Evolutionary conservation across 2,888 invertebrate genomes (phyloP).

Genomic region (Nemoura dubitans): DNA sequence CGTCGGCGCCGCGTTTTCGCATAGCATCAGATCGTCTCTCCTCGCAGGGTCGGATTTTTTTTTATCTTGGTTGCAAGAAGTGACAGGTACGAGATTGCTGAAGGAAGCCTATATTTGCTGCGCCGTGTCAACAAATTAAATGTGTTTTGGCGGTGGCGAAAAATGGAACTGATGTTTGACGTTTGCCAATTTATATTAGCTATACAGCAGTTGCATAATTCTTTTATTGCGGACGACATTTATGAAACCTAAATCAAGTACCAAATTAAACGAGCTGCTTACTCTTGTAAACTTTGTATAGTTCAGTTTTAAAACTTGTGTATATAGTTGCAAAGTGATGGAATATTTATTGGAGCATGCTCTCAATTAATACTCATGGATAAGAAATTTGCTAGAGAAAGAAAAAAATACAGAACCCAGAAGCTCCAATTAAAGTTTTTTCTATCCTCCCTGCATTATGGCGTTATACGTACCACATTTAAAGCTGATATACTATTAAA

Average conservation of each 20-base stretch:
- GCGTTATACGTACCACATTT: not conserved
- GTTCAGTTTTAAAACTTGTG: not conserved
- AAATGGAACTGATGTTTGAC: not conserved
- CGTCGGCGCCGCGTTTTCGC: not conserved
- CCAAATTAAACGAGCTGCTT: not conserved
- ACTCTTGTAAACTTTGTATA: not conserved
- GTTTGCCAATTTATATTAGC: not conserved
- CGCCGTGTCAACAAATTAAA: not conserved
- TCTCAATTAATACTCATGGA: not conserved
- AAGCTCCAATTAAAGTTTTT: conserved; percentile 3
- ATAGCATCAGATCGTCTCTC: not conserved
- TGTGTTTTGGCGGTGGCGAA: not conserved
- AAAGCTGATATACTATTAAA: conserved; percentile 7
- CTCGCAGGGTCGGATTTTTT: not conserved
- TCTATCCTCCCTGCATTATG: not conserved
- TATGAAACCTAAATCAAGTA: not conserved
- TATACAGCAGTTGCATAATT: too few species aligned
- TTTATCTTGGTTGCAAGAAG: not conserved
- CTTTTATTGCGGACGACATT: too few species aligned
- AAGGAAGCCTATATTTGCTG: too few species aligned
- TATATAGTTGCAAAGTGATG: not conserved
- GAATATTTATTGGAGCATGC: conserved; percentile 5
- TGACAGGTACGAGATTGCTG: not conserved
- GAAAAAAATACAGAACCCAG: not conserved
- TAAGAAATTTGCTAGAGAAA: not conserved